A percentile compares a stretch with the other conserved stretches of the same genome.
These are phyloP conservation scores for Camponotus floridanus DNA, from an alignment of 1,140 invertebrate species.

Conservation along the genomic window DNA sequence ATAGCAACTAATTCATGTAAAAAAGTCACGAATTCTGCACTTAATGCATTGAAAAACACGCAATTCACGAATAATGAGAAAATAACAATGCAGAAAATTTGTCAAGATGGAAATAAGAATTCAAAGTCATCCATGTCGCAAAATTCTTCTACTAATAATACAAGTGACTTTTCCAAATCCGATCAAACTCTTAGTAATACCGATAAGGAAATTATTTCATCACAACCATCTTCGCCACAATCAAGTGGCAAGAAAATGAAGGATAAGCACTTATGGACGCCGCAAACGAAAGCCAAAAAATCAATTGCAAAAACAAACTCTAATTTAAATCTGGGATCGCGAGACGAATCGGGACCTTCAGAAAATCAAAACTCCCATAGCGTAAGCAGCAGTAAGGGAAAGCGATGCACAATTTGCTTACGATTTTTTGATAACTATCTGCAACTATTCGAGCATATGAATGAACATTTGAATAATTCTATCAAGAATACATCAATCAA, in stretches of 20 bases:
- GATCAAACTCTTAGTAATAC: background rate
- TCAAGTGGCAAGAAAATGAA: background rate
- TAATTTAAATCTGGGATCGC: background rate
- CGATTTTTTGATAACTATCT: background rate
- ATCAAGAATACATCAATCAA: background rate
- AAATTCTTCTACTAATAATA: background rate
- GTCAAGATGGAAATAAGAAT: background rate
- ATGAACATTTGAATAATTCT: background rate
- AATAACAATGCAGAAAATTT: background rate
- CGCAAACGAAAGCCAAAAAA: background rate
- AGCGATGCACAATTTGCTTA: conserved; percentile 9
- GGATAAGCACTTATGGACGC: no score
- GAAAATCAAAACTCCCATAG: no score
- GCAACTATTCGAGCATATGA: background rate
- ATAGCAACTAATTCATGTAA: background rate
- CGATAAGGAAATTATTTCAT: no score
- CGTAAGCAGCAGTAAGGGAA: no score
- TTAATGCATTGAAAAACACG: background rate
- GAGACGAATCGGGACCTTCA: background rate
- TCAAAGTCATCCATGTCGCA: background rate
- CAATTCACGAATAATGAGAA: background rate
- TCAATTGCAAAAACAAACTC: background rate
- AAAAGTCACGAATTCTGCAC: background rate
- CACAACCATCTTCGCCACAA: background rate
- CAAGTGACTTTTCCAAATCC: background rate